Evolutionary conservation across 2,113 vertebrate genomes (phyloP).

Genomic region (Chamaetylas fuelleborni): DNA sequence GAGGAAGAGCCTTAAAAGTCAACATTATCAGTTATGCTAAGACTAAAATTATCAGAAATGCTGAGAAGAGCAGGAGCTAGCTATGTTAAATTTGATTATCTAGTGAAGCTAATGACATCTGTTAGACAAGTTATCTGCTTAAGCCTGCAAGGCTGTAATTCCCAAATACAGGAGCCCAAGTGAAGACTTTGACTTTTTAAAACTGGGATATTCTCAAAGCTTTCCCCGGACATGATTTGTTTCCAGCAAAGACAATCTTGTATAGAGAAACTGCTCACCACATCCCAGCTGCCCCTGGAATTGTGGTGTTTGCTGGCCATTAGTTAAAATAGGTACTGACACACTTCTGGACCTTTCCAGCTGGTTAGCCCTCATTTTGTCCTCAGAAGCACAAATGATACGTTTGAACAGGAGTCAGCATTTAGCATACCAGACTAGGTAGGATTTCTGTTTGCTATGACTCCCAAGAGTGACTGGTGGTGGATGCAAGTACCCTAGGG

Average conservation of each 20-base stretch:
- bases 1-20: background rate
- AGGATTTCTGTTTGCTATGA: background rate
- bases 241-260: background rate
- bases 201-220: background rate
- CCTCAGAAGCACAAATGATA: background rate
- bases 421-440: background rate
- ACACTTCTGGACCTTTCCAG: background rate
- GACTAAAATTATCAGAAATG: background rate
- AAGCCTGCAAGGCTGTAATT: background rate
- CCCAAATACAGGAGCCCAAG: background rate
- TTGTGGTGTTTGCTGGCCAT: background rate
- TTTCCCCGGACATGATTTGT: background rate
- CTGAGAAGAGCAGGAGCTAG: background rate
- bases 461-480: background rate
- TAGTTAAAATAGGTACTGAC: background rate
- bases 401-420: background rate
- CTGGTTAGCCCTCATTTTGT: background rate
- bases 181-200: background rate
- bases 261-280: rapidly evolving
- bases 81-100: background rate
- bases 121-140: background rate
- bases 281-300: background rate
- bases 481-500: background rate
- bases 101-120: background rate
- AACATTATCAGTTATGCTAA: no score